Conservation (phyloP, 2,888 invertebrate species). For the Scaptomyza flava region DNA sequence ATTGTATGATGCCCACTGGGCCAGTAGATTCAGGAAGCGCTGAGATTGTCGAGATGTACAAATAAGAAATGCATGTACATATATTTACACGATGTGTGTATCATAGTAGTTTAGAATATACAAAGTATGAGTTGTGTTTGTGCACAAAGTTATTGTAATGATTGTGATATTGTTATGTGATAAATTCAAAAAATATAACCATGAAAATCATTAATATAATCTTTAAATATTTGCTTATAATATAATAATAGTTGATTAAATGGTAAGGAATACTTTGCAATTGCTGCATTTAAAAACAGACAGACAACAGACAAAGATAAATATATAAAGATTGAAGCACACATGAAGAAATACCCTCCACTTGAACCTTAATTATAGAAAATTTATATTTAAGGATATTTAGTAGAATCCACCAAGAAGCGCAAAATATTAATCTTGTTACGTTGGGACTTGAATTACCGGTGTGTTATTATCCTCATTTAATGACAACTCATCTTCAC, state of each 20-base stretch:
- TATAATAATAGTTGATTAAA: too few species aligned
- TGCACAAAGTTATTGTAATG: background rate
- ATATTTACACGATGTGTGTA: conserved; percentile 7
- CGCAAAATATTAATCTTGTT: background rate
- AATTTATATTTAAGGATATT: background rate
- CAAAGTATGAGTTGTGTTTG: background rate
- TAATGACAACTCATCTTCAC: conserved; percentile 92
- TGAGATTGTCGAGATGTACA: conserved; percentile 39
- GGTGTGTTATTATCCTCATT: conserved; percentile 87
- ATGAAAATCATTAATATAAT: too few species aligned
- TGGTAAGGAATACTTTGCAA: too few species aligned
- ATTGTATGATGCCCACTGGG: conserved; percentile 82
- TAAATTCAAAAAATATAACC: background rate
- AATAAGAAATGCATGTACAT: conserved; percentile 14
- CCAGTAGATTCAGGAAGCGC: conserved; percentile 82
- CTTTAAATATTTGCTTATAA: too few species aligned
- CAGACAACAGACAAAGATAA: too few species aligned
- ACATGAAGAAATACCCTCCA: background rate
- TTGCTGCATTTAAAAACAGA: background rate
- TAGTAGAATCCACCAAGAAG: conserved; percentile 1
- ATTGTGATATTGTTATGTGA: conserved; percentile 2
- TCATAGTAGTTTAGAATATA: conserved; percentile 6
- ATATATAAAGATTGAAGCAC: background rate
- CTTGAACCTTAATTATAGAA: conserved; percentile 8
- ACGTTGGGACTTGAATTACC: conserved; percentile 82